Percentiles rank a stretch among this genome's conserved stretches.
These are phyloP conservation scores for Oenanthe oenanthe DNA, from an alignment of 2,113 vertebrate genomes.

Conservation along the genomic window DNA sequence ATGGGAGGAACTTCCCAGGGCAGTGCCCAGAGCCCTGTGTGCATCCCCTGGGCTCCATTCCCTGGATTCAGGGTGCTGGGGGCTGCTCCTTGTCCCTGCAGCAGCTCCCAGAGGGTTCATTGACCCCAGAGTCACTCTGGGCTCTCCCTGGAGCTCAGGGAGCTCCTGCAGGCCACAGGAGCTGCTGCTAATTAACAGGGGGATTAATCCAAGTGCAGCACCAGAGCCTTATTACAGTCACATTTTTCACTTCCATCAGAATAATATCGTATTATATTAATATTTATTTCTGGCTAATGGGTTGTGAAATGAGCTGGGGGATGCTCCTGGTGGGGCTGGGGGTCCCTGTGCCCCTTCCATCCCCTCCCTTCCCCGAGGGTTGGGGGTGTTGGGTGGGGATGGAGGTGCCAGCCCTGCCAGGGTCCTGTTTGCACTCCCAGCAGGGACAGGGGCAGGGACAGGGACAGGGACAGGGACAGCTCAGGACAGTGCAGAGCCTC, in stretches of 20 bases:
- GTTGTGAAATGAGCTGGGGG: slow-evolving; percentile 29
- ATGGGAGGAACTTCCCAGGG: not conserved
- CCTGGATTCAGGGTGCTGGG: not conserved
- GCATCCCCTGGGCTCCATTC: accelerated
- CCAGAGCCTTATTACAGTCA: slow-evolving; percentile 49
- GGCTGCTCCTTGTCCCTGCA: not conserved
- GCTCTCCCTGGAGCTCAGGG: not conserved
- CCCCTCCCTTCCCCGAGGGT: accelerated
- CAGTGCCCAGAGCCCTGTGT: accelerated
- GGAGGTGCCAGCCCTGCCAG: not conserved
- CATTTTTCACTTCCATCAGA: slow-evolving; percentile 66
- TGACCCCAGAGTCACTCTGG: accelerated
- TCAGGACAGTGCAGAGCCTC: not conserved
- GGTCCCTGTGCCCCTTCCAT: not conserved
- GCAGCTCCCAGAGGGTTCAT: not conserved
- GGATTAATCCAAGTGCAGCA: slow-evolving; percentile 28
- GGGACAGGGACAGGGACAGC: not conserved
- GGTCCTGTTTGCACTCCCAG: not conserved
- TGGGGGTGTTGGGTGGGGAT: accelerated
- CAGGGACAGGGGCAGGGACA: not conserved
- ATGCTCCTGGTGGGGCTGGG: not conserved
- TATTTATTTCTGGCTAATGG: slow-evolving; percentile 66
- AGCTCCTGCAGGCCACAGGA: slow-evolving; percentile 2
- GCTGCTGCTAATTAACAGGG: slow-evolving; percentile 53
- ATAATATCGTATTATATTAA: slow-evolving; percentile 61